Conservation (phyloP, 2,113 vertebrate species). For the Ochotona princeps region DNA sequence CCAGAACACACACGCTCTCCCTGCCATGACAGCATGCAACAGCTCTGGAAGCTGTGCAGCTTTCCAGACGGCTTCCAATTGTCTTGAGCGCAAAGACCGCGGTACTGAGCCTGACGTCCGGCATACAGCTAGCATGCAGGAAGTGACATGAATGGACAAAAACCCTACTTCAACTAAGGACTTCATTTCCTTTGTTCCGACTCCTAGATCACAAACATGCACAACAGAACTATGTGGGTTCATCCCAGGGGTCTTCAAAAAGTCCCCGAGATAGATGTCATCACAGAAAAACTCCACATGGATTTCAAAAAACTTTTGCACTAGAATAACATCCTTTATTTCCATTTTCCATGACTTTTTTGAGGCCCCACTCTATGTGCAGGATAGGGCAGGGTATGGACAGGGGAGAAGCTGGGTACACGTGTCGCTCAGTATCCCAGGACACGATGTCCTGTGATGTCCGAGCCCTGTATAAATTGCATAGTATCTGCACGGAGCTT, state of each 20-base stretch:
- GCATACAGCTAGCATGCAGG: background rate
- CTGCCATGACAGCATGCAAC: background rate
- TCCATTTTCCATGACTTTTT: too few relatives aligned
- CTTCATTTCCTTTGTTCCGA: background rate
- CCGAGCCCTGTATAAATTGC: too few relatives aligned
- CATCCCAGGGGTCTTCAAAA: background rate
- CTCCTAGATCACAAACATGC: background rate
- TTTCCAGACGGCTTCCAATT: background rate
- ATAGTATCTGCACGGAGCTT: too few relatives aligned
- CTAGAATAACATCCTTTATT: too few relatives aligned
- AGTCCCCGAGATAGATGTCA: too few relatives aligned
- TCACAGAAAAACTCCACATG: too few relatives aligned
- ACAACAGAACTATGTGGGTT: background rate
- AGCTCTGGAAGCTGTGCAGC: background rate
- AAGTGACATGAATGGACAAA: background rate
- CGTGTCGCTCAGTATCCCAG: too few relatives aligned
- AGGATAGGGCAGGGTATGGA: background rate
- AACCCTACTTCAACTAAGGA: background rate
- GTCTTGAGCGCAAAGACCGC: background rate
- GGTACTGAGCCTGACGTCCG: background rate
- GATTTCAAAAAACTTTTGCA: too few relatives aligned
- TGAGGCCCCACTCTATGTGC: background rate
- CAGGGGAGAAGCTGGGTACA: background rate
- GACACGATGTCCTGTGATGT: too few relatives aligned
- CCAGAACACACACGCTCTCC: background rate